Evolutionary conservation across 2,797 vertebrate genomes (phyloP).

Genomic region (Neosilurus hyrtlii): DNA sequence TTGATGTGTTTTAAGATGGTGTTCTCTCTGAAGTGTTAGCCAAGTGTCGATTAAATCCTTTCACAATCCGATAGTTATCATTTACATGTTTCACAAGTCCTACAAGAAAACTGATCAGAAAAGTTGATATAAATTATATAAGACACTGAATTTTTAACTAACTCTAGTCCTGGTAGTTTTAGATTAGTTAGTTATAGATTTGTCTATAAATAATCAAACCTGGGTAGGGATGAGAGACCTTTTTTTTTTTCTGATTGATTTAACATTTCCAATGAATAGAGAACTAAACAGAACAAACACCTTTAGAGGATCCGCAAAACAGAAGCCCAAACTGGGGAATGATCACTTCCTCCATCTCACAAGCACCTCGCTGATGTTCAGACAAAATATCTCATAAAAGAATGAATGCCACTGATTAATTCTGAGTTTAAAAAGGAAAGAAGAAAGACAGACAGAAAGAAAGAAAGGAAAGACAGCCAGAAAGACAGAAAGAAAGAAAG

Average conservation of each 20-base stretch:
- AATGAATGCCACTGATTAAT: neutral
- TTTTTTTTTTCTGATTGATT: neutral
- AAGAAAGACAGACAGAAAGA: no score
- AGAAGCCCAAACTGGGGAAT: neutral
- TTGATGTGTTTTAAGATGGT: neutral
- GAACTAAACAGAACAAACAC: neutral
- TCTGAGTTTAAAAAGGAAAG: neutral
- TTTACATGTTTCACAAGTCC: no score
- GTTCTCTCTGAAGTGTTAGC: neutral
- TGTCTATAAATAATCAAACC: neutral
- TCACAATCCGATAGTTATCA: no score
- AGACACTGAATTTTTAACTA: neutral
- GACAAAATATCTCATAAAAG: neutral
- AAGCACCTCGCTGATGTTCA: neutral
- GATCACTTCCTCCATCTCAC: conserved; percentile 7
- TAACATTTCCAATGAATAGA: neutral
- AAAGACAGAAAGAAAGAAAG: no score
- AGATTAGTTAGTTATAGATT: neutral
- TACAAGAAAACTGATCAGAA: neutral
- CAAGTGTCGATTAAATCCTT: no score
- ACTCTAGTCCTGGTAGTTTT: neutral
- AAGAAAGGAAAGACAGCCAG: no score
- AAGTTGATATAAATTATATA: neutral
- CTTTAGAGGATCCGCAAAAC: conserved; percentile 9
- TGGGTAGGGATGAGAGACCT: neutral